phyloP scores from a whole-genome alignment of 2,888 invertebrate species.

The Eurytoma californica region DNA sequence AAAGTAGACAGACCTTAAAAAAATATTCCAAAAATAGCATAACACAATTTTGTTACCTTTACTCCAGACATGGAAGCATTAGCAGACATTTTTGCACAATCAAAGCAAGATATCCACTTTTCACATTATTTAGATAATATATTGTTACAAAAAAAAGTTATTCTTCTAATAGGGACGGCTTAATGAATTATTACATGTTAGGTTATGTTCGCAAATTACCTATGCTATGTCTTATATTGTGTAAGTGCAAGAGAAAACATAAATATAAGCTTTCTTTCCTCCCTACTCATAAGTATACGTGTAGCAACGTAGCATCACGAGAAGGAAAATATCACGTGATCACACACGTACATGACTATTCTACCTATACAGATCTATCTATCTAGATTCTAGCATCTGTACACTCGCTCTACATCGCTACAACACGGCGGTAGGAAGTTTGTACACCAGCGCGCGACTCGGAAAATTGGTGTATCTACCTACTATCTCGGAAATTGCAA shows the following conservation, averaged over 20 bases:
- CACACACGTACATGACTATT: no score
- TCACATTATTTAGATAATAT: constrained; percentile 41
- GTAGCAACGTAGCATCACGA: no score
- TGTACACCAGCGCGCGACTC: no score
- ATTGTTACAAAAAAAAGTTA: constrained; percentile 5
- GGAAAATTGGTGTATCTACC: background rate
- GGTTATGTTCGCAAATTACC: constrained; percentile 45
- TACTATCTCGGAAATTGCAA: constrained; percentile 45
- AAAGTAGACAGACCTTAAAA: constrained; percentile 13
- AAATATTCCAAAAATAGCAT: constrained; percentile 15
- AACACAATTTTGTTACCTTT: constrained; percentile 44
- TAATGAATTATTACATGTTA: constrained; percentile 46
- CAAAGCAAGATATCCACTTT: constrained; percentile 6
- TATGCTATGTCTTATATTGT: no score
- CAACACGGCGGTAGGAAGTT: no score
- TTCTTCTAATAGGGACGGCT: constrained; percentile 46
- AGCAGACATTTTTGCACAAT: constrained; percentile 45
- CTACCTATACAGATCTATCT: no score
- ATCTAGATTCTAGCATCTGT: no score
- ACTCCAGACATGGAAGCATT: constrained; percentile 55
- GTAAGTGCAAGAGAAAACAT: no score
- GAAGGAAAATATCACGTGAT: no score
- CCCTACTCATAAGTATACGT: no score
- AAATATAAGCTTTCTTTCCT: no score
- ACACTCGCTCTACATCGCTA: no score